These are phyloP conservation scores for Lithophane semibrunnea DNA, from an alignment of 2,888 invertebrate genomes.

Conservation along the genomic window DNA sequence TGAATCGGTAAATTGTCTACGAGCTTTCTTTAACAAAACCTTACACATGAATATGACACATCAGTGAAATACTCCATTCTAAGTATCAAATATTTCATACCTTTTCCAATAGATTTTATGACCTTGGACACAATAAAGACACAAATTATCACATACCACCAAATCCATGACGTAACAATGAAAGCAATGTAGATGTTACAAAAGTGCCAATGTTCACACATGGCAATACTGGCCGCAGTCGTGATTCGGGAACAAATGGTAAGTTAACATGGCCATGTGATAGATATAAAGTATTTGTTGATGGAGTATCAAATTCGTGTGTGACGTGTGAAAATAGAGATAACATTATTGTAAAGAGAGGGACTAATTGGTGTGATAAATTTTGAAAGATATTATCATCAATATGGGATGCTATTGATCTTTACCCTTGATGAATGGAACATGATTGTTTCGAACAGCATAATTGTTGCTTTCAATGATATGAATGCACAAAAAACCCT, in stretches of 20 bases:
- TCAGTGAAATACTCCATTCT: background rate
- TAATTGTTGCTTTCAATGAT: background rate
- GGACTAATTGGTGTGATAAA: background rate
- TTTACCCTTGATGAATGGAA: background rate
- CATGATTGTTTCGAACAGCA: background rate
- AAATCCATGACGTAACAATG: slow-evolving; percentile 58
- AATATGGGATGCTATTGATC: background rate
- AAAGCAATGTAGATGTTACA: slow-evolving; percentile 47
- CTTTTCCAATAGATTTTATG: slow-evolving; percentile 27
- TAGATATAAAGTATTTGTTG: slow-evolving; percentile 38
- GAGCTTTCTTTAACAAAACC: background rate
- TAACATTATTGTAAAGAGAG: background rate
- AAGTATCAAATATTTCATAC: slow-evolving; percentile 16
- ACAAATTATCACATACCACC: slow-evolving; percentile 63
- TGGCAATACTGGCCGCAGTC: slow-evolving; percentile 24
- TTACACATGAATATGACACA: slow-evolving; percentile 3
- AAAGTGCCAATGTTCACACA: slow-evolving; percentile 58
- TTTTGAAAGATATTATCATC: background rate
- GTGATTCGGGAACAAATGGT: slow-evolving; percentile 52
- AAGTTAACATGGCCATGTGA: slow-evolving; percentile 58
- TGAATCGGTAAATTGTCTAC: background rate
- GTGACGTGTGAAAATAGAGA: slow-evolving; percentile 7
- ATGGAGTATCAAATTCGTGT: slow-evolving; percentile 45
- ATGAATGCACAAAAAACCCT: no score
- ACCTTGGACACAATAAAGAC: slow-evolving; percentile 37